Evolutionary conservation across 2,797 vertebrate species (phyloP), one percentile per base, ranked within the genome.

Genomic region (Varecia variegata): DNA sequence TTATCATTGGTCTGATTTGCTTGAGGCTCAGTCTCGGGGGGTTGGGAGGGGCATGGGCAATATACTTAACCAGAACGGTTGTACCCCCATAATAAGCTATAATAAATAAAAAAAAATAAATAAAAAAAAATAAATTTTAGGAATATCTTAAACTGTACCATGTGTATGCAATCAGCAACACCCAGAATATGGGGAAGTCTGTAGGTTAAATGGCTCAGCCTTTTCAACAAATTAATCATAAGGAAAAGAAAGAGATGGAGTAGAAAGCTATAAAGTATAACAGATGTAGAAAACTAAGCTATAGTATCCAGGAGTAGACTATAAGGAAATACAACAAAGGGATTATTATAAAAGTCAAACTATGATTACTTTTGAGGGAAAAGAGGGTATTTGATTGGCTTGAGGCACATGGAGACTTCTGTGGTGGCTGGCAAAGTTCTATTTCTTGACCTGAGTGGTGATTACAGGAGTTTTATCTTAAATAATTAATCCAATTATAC

Each of bases 1-100:
- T 81, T 80, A 74, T 97, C n/a, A 58, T 85, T 90, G 32, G n/a
- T 60, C 84, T 88, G 60, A 77, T 90, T 71, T 84, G 52, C 79
- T 81, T n/a, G n/a, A n/a, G n/a, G n/a, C n/a, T n/a, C n/a, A n/a
- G n/a, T n/a, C n/a, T n/a, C n/a, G n/a, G n/a, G n/a, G n/a, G n/a
- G n/a, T n/a, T n/a, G n/a, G n/a, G n/a, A n/a, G n/a, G n/a, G n/a
- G n/a, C n/a, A n/a, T n/a, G n/a, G n/a, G n/a, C n/a, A n/a, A n/a
- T n/a, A n/a, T n/a, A n/a, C n/a, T n/a, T n/a, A n/a, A n/a, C n/a
- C n/a, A n/a, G n/a, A n/a, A n/a, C n/a, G n/a, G n/a, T n/a, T n/a
- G n/a, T n/a, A n/a, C n/a, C n/a, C n/a, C n/a, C n/a, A n/a, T n/a
- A n/a, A n/a, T n/a, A n/a, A n/a, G n/a, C n/a, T n/a, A n/a, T n/a